Base-by-base conservation (phyloP, 2,113 vertebrate species). In the Caretta caretta region DNA sequence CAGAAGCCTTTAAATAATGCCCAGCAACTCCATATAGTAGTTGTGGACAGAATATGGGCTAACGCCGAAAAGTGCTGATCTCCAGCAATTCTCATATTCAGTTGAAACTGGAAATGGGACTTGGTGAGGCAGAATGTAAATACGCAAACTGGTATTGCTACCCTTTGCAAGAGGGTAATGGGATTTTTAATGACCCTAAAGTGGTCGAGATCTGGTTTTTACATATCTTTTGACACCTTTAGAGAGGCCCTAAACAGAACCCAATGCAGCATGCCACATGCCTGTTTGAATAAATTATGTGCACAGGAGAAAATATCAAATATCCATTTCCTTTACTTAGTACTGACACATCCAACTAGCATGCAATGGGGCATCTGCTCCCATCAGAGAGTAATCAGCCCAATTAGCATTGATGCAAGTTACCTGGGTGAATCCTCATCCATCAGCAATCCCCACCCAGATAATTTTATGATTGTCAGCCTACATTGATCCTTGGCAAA, bases 71-170 rank as follows among this genome's bases (percentile, higher is more conserved):
- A 29, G 65, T 19, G 31, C 35, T n/a, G 35, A 13, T 72, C n/a
- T 20, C 65, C 17, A 3, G 31, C 12, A 31, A 62, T n/a, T 19
- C 1, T 0, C 31, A 1, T 35, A 29, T 2, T n/a, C 48, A 51
- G 2, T 24, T 72, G 50, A 57, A 94, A 94, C 8, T 10, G 48
- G 3, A 90, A 3, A 8, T 0, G 20, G 12, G 1, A 0, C 62
- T 53, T 48, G 53, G 1, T 4, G 79, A 93, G 6, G 48, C 11
- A 38, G 2, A 62, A 17, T 20, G 2, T 38, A 69, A n/a, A 4
- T 69, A 29, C 8, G 42, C 11, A 50, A 9, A 50, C 54, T 2
- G 2, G 35, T 5, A 7, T 4, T 22, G 1, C 2, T 93, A 6
- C 42, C 48, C 46, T 12, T 31, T 51, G 25, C 7, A 88, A 24